phyloP scores from a whole-genome alignment of 2,888 invertebrate genomes.

The Congeria kusceri region DNA sequence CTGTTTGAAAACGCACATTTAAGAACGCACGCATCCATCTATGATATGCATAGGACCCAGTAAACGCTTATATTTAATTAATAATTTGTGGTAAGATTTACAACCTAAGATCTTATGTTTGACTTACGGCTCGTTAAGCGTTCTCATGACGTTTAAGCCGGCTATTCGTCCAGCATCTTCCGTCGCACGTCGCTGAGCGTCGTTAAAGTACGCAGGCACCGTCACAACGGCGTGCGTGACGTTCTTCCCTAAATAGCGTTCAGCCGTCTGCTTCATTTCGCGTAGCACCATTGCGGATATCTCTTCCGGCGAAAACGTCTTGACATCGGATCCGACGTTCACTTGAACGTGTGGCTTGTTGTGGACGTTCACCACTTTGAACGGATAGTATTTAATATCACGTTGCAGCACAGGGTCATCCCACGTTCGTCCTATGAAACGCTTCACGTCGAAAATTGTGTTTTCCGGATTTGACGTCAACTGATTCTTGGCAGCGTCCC shows the following conservation, averaged over 20 bases:
- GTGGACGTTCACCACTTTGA: constrained; percentile 94
- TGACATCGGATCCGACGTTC: constrained; percentile 84
- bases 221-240: constrained; percentile 95
- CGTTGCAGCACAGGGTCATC: constrained; percentile 96
- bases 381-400: constrained; percentile 98
- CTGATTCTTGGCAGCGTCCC: constrained; percentile 99
- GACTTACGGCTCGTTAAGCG: constrained; percentile 94
- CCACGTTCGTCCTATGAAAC: constrained; percentile 98
- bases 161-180: constrained; percentile 99
- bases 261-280: constrained; percentile 99
- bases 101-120: neutral
- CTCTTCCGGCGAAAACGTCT: constrained; percentile 98
- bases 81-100: too few relatives aligned
- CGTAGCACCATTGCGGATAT: constrained; percentile 99
- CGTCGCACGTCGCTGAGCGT: constrained; percentile 99
- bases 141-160: constrained; percentile 95
- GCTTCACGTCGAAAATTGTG: constrained; percentile 99
- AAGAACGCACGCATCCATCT: too few relatives aligned
- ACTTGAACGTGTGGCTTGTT: constrained; percentile 96
- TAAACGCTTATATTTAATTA: too few relatives aligned
- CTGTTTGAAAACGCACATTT: too few relatives aligned
- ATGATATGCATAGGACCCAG: too few relatives aligned
- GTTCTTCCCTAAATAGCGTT: constrained; percentile 97
- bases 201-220: constrained; percentile 99
- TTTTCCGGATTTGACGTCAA: constrained; percentile 99